A percentile compares a stretch with the other conserved stretches of the same genome.
Conservation (phyloP, 2,113 vertebrate species). For the Calypte anna region DNA sequence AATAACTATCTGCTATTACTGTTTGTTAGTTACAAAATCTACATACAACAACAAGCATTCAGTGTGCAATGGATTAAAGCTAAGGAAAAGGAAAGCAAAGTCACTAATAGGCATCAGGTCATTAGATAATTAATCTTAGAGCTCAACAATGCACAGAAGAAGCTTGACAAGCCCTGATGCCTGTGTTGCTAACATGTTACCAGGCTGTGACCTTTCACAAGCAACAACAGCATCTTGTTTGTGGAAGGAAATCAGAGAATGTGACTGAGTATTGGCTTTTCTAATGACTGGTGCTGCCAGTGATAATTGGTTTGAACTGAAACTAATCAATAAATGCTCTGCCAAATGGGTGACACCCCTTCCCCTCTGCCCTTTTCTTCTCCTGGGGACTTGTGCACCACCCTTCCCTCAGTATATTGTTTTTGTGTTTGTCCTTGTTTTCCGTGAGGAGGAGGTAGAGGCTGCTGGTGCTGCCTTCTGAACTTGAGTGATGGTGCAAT, state of each 20-base stretch:
- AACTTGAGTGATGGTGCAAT: background rate
- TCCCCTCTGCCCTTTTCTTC: accelerated
- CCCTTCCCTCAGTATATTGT: background rate
- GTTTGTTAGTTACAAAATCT: background rate
- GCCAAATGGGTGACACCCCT: background rate
- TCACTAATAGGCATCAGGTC: background rate
- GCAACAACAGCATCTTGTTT: background rate
- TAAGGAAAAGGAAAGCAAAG: background rate
- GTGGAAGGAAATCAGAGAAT: background rate
- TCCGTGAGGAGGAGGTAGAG: background rate
- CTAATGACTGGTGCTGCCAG: background rate
- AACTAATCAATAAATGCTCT: background rate
- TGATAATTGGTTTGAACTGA: background rate
- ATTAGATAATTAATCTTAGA: background rate
- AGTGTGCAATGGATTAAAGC: background rate
- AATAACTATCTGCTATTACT: background rate
- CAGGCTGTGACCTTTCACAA: background rate
- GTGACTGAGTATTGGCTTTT: background rate
- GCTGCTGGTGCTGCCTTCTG: background rate
- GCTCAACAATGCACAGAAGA: background rate
- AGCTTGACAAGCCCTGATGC: background rate
- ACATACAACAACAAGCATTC: background rate
- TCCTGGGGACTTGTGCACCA: background rate
- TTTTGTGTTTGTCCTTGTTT: background rate
- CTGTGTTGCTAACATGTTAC: background rate